phyloP scores from a whole-genome alignment of 2,888 invertebrate species.

The Sipha maydis region DNA sequence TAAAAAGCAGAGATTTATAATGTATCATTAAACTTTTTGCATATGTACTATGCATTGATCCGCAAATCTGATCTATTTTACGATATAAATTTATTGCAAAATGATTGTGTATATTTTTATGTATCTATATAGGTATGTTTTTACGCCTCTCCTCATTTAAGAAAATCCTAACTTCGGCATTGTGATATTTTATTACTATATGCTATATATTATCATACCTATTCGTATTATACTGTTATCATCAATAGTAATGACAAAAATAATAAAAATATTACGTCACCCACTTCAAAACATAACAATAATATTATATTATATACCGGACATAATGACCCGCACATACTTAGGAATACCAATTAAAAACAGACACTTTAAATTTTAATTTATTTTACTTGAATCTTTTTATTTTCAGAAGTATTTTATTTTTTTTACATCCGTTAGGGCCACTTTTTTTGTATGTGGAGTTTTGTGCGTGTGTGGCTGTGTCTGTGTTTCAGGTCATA shows the following conservation, averaged over 20 bases:
- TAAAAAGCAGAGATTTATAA: too few species aligned
- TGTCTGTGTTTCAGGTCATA: not conserved
- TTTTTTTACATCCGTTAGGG: not conserved
- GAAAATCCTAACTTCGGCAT: too few species aligned
- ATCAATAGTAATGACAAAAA: not conserved
- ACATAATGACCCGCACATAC: not conserved
- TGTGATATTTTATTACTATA: too few species aligned
- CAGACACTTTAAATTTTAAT: not conserved
- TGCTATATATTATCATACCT: too few species aligned
- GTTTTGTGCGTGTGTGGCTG: not conserved
- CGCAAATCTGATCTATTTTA: too few species aligned
- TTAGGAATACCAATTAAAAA: slow-evolving; percentile 12
- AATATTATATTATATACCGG: not conserved
- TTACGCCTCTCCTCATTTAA: too few species aligned
- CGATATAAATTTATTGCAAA: too few species aligned
- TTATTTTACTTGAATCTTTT: not conserved
- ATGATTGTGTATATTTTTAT: too few species aligned
- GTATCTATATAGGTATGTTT: too few species aligned
- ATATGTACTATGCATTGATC: too few species aligned
- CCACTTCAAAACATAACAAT: too few species aligned
- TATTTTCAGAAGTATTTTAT: not conserved
- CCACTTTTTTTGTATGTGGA: not conserved
- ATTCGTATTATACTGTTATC: not conserved
- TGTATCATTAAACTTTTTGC: too few species aligned
- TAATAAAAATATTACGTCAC: not conserved